Conservation (phyloP, 2,888 invertebrate genomes). For the Drosophila kuntzei region DNA sequence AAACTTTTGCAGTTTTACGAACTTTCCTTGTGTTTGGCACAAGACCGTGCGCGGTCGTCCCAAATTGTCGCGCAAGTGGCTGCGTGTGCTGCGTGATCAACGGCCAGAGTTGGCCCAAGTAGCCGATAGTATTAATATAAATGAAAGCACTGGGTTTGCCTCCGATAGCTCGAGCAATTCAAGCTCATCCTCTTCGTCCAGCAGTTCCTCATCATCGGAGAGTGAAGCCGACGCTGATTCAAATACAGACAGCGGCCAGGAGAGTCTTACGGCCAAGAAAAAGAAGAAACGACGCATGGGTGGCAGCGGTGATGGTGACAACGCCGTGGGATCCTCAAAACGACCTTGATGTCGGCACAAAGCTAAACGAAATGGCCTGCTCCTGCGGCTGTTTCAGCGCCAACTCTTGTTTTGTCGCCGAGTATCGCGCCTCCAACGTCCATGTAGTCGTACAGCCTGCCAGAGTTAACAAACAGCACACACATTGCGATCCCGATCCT, state of each 20-base stretch:
- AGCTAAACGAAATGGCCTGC: conserved; percentile 59
- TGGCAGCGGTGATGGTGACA: conserved; percentile 43
- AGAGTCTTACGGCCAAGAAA: conserved; percentile 94
- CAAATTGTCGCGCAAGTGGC: conserved; percentile 97
- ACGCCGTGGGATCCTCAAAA: conserved; percentile 45
- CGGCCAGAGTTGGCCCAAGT: conserved; percentile 92
- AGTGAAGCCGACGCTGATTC: conserved; percentile 86
- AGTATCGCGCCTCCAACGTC: conserved; percentile 20
- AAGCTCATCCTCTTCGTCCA: conserved; percentile 91
- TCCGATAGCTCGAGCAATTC: conserved; percentile 97
- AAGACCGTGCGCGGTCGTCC: conserved; percentile 98
- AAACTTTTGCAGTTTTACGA: conserved; percentile 97
- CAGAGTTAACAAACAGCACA: conserved; percentile 57
- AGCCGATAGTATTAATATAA: conserved; percentile 94
- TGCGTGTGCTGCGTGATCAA: conserved; percentile 89
- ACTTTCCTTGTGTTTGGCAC: conserved; percentile 99
- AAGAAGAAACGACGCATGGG: conserved; percentile 89
- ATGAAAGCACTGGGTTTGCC: conserved; percentile 94
- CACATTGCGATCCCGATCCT: conserved; percentile 15
- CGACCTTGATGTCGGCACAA: conserved; percentile 79
- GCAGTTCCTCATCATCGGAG: conserved; percentile 84
- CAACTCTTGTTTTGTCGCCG: conserved; percentile 67
- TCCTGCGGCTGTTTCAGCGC: conserved; percentile 65
- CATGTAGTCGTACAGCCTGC: conserved; percentile 38
- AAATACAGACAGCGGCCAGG: conserved; percentile 93